Evolutionary conservation across 2,888 invertebrate genomes (phyloP), one percentile per base, ranked within the genome.

Genomic region (Erebia aethiops): DNA sequence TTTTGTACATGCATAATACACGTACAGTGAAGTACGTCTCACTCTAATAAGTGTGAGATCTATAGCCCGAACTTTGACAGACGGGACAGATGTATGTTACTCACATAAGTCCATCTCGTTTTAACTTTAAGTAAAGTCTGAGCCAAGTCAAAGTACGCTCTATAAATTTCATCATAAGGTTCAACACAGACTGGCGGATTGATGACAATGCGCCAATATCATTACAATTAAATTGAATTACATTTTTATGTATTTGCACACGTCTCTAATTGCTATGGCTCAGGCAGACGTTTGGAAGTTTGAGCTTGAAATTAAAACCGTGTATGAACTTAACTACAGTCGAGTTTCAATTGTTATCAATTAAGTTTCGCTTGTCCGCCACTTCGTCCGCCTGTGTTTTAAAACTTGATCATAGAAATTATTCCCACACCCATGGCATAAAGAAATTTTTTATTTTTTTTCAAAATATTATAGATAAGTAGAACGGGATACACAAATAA

Each of bases 401-500:
- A 10, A 16, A 54, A 18, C 10, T 10, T 54, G 54, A 18, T 18
- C 16, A 60, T 4, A 11, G 46, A 18, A 54, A 16, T 52, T 41
- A 41, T n/a, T 9, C 61, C 61, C 43, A 16, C 10, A 18, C 61
- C 61, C 61, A 46, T 18, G 35, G n/a, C n/a, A 11, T 35, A 41
- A 35, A 58, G n/a, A 11, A 8, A 1, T 1, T n/a, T 57, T 18
- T 18, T 8, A 8, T 35, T n/a, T 35, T 26, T 2, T 57, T 57
- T 60, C 9, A 43, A 46, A 18, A 43, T 11, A 16, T 18, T 43
- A 4, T 16, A 61, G 10, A 5, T 46, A 18, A 14, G 16, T 13
- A 61, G 10, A 43, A 43, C 16, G 18, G 16, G 16, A 61, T 52
- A 66, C 21, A 43, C n/a, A 64, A 54, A 58, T 51, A 65, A 13